Percentiles rank a stretch among this genome's conserved stretches.
Conservation (phyloP, 2,797 vertebrate species). For the Kryptopterus vitreolus region DNA sequence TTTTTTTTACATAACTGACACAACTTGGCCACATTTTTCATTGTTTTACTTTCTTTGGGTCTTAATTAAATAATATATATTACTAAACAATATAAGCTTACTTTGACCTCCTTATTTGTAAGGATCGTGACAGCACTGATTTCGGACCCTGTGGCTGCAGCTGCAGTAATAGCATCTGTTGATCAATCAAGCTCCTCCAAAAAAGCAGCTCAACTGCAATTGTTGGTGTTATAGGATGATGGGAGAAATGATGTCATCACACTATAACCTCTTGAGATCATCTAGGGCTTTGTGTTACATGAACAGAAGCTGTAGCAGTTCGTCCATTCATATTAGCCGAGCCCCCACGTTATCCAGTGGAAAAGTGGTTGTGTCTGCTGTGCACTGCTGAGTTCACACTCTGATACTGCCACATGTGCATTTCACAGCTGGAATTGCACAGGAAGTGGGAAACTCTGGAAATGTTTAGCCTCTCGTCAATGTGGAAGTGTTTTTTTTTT, state of each 20-base stretch:
- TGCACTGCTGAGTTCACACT: not conserved
- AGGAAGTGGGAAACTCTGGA: not conserved
- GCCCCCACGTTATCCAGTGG: no score
- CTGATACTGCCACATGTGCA: constrained; percentile 27
- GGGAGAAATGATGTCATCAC: not conserved
- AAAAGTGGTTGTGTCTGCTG: not conserved
- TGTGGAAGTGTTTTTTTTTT: not conserved
- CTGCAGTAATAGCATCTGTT: not conserved
- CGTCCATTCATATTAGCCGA: not conserved
- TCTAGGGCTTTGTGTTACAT: constrained; percentile 1
- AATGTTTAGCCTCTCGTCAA: constrained; percentile 6
- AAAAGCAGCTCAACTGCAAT: no score
- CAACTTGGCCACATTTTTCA: not conserved
- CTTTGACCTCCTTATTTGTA: not conserved
- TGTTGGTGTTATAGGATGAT: constrained; percentile 4
- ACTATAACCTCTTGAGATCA: constrained; percentile 2
- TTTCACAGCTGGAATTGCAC: constrained; percentile 41
- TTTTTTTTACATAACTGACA: not conserved
- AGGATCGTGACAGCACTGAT: not conserved
- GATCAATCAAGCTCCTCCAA: not conserved
- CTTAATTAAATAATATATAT: no score
- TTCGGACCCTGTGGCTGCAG: not conserved
- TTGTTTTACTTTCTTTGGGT: not conserved
- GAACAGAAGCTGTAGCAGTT: not conserved
- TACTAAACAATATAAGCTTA: not conserved